A percentile compares a stretch with the other conserved stretches of the same genome.
These are phyloP conservation scores for Muntiacus muntjak DNA, from an alignment of 2,113 vertebrate species.

Conservation along the genomic window DNA sequence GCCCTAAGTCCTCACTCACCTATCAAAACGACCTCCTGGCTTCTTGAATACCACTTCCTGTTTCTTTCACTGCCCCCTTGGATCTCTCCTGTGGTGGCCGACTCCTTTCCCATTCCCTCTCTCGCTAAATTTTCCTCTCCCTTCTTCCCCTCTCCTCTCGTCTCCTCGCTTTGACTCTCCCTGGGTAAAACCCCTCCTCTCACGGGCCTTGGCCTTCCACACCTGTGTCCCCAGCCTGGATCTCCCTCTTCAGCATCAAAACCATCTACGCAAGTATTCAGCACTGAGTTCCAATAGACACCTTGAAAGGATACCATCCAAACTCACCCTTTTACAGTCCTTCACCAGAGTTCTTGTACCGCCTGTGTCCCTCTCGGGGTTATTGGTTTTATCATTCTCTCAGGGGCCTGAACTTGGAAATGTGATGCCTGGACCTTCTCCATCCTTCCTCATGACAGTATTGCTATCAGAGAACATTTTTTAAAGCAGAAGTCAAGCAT, in stretches of 20 bases:
- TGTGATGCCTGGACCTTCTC: not conserved
- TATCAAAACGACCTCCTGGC: not conserved
- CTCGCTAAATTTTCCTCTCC: not conserved
- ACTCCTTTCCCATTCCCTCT: too few relatives aligned
- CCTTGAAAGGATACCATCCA: not conserved
- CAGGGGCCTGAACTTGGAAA: not conserved
- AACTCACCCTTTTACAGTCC: not conserved
- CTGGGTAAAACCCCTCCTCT: not conserved
- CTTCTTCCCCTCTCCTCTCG: not conserved
- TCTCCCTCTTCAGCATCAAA: not conserved
- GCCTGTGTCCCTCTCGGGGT: not conserved
- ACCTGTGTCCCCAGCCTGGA: not conserved
- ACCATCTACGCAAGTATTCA: not conserved
- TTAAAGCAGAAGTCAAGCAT: not conserved
- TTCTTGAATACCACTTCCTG: not conserved
- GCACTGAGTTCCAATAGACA: too few relatives aligned
- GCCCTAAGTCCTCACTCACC: not conserved
- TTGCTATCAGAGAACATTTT: not conserved
- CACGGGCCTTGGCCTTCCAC: not conserved
- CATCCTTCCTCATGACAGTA: accelerated
- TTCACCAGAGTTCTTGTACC: not conserved
- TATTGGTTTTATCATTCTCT: not conserved
- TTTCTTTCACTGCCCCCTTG: too few relatives aligned
- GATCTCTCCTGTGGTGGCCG: accelerated
- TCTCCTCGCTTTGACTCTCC: not conserved